A percentile compares a stretch with the other conserved stretches of the same genome.
Evolutionary conservation across 2,113 vertebrate genomes (phyloP).

Genomic region (Ailurus styani): DNA sequence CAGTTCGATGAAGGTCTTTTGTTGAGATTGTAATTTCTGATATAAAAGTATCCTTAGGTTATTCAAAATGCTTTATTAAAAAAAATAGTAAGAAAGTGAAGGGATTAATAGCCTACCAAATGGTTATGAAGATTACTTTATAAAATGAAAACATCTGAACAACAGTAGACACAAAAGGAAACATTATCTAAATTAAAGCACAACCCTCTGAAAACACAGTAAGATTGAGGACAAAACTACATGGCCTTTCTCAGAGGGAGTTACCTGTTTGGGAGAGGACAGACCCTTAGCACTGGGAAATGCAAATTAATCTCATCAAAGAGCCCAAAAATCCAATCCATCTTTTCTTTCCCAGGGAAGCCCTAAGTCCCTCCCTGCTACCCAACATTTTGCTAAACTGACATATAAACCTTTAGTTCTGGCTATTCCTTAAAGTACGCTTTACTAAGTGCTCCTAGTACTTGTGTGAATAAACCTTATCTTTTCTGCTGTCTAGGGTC

Average conservation of each 20-base stretch:
- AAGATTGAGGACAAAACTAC: not conserved
- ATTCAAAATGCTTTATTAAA: conserved; percentile 1
- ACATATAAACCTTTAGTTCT: not conserved
- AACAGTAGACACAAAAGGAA: not conserved
- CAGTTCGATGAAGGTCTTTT: not conserved
- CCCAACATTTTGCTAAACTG: not conserved
- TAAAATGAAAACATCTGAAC: not conserved
- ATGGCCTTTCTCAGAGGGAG: not conserved
- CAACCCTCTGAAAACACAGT: not conserved
- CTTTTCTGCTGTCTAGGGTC: not conserved
- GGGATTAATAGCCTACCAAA: not conserved
- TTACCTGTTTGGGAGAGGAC: not conserved
- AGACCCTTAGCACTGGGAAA: not conserved
- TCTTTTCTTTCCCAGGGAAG: not conserved
- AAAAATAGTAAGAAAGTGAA: not conserved
- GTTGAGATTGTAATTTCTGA: conserved; percentile 11
- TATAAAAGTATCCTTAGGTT: not conserved
- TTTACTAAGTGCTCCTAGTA: not conserved
- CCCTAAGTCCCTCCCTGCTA: not conserved
- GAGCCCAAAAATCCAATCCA: not conserved
- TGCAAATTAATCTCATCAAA: not conserved
- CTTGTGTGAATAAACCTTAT: not conserved
- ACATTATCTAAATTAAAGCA: not conserved
- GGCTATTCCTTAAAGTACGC: not conserved
- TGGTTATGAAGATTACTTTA: not conserved